Base-by-base conservation (phyloP, 1,140 invertebrate species). In the Dendroctonus valens region DNA sequence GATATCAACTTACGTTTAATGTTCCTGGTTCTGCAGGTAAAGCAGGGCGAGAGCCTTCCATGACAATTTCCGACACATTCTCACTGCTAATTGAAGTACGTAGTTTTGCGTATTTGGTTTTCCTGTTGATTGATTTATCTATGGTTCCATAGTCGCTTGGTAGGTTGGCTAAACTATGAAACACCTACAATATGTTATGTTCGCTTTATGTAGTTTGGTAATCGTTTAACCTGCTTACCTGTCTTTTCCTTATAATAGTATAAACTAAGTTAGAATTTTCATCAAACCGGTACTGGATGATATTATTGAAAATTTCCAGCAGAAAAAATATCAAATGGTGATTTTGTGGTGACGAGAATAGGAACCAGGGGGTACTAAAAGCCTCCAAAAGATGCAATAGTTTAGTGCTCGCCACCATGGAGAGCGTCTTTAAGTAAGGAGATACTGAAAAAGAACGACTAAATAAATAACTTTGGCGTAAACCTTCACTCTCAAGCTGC, bases 261-360 rank as follows among this genome's bases (percentile, higher is more conserved):
- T 99, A 99, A 37, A 99, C 94, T 65, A 99, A 83, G 85, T 98
- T 99, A 12, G 95, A 95, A 79, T 99, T 99, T 91, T 97, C 97
- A 83, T 99, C 98, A 82, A 99, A 99, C 79, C 99, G 98, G 79
- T 99, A 99, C 82, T 99, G 97, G 73, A 99, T 99, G 70, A 99
- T 98, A 77, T 99, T 99, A 79, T 99, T 99, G 80, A 99, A 99
- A 74, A 99, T 97, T 84, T 99, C 98, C 40, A 99, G 83, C 26
- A 99, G 81, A 80, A 99, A 99, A 81, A 99, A 99, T 0, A 99
- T 94, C 52, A 99, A 84, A 81, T 99, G 96, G 82, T 99, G 96
- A 82, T 99, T 98, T 37, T 92, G 93, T 1, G 95, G 92, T 7
- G 92, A 91, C 5, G 95, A 96, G 79, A 97, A 98, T 69, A 99